A percentile compares a stretch with the other conserved stretches of the same genome.
Evolutionary conservation across 2,113 vertebrate genomes (phyloP).

Genomic region (Polypterus senegalus): DNA sequence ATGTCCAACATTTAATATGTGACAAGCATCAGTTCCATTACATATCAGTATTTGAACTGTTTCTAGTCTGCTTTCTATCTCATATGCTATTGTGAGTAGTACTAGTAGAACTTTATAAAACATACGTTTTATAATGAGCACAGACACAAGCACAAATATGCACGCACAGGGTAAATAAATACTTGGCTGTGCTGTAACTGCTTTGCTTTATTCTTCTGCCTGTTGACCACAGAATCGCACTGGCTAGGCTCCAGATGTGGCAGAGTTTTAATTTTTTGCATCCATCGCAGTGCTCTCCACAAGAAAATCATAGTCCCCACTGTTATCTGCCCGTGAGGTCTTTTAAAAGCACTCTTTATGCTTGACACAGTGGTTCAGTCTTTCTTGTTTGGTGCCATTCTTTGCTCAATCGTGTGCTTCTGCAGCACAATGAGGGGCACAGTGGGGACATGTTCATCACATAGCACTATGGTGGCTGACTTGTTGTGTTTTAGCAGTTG

Average conservation of each 20-base stretch:
- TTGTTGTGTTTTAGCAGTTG: constrained; percentile 13
- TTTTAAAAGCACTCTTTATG: constrained; percentile 16
- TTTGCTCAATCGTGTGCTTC: constrained; percentile 13
- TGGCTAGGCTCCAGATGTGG: constrained; percentile 4
- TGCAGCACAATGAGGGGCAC: constrained; percentile 11
- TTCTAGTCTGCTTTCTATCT: too few species aligned
- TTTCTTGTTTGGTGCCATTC: constrained; percentile 10
- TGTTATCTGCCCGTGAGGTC: constrained; percentile 11
- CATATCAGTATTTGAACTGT: too few species aligned
- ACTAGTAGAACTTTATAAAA: too few species aligned
- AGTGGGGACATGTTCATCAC: constrained; percentile 7
- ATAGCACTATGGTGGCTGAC: constrained; percentile 11
- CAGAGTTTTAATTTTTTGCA: constrained; percentile 3
- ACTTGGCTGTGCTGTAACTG: too few species aligned
- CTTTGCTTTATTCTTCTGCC: too few species aligned
- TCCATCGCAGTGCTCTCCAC: constrained; percentile 13
- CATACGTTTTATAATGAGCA: too few species aligned
- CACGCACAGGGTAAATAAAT: too few species aligned
- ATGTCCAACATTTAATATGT: too few species aligned
- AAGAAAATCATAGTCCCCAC: constrained; percentile 1
- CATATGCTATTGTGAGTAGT: too few species aligned
- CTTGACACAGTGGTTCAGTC: constrained; percentile 10
- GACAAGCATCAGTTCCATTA: too few species aligned
- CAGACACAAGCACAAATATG: too few species aligned
- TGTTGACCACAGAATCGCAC: too few species aligned